A percentile compares a stretch with the other conserved stretches of the same genome.
phyloP scores from a whole-genome alignment of 2,797 vertebrate genomes.

The Delichon dasypus region DNA sequence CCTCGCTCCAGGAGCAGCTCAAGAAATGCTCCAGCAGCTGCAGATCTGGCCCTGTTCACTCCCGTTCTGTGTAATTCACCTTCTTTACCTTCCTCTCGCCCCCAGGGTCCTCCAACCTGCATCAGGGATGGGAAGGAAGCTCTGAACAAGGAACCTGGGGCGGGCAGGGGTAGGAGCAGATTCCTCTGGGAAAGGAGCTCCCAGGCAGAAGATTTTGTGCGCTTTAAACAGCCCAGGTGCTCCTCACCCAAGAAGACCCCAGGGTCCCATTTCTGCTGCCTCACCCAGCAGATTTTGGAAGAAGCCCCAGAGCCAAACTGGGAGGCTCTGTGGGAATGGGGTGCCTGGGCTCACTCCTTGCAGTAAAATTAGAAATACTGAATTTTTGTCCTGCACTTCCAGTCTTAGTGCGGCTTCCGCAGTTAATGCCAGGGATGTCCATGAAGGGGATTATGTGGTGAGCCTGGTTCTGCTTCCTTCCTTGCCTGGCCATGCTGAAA shows the following conservation, averaged over 20 bases:
- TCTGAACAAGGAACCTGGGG: accelerated
- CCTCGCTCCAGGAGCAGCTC: neutral
- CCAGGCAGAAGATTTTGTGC: neutral
- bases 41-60: neutral
- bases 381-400: too few relatives aligned
- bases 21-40: neutral
- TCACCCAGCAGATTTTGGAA: neutral
- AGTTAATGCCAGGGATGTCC: neutral
- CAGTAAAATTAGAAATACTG: neutral
- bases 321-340: neutral
- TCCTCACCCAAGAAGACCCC: neutral
- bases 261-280: neutral
- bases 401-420: neutral
- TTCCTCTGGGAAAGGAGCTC: neutral
- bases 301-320: neutral
- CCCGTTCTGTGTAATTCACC: neutral
- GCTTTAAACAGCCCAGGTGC: neutral
- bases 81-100: neutral
- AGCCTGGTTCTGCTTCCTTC: neutral
- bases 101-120: neutral
- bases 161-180: neutral
- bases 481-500: neutral
- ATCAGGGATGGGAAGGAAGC: neutral
- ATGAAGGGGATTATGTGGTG: neutral
- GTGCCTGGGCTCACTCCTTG: accelerated